phyloP scores from a whole-genome alignment of 2,888 invertebrate genomes.

The Bruchidius siliquastri region DNA sequence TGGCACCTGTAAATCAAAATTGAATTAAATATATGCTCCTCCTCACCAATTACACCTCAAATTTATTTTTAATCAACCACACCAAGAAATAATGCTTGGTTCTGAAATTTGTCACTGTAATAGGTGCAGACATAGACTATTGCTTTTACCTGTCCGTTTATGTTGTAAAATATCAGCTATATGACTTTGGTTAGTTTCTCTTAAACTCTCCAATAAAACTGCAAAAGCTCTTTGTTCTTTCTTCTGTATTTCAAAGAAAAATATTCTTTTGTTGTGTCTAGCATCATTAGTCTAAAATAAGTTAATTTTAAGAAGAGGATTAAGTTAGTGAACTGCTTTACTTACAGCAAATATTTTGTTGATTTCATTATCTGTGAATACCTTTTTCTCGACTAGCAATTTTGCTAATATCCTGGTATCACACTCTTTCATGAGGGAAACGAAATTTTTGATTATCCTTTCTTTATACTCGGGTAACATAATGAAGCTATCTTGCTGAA shows the following conservation, averaged over 20 bases:
- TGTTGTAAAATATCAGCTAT: slow-evolving; percentile 17
- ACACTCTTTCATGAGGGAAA: slow-evolving; percentile 22
- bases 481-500: slow-evolving; percentile 1
- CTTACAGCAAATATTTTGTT: slow-evolving; percentile 26
- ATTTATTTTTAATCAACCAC: too few relatives aligned
- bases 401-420: slow-evolving; percentile 20
- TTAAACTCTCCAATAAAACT: slow-evolving; percentile 21
- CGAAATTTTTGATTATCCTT: slow-evolving; percentile 23
- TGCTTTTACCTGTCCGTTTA: slow-evolving; percentile 6
- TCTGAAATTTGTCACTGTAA: too few relatives aligned
- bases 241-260: slow-evolving; percentile 26
- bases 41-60: not conserved
- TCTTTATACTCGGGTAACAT: slow-evolving; percentile 24
- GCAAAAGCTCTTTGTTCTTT: slow-evolving; percentile 24
- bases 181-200: slow-evolving; percentile 19
- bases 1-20: not conserved
- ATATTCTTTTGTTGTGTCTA: slow-evolving; percentile 26
- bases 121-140: too few relatives aligned
- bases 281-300: slow-evolving; percentile 23
- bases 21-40: not conserved
- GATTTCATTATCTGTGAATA: slow-evolving; percentile 23
- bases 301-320: not conserved
- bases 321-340: slow-evolving; percentile 2
- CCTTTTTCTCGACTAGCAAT: slow-evolving; percentile 18
- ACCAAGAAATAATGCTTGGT: too few relatives aligned